A percentile compares a stretch with the other conserved stretches of the same genome.
phyloP scores from a whole-genome alignment of 2,113 vertebrate genomes.

The Spilogale gracilis region DNA sequence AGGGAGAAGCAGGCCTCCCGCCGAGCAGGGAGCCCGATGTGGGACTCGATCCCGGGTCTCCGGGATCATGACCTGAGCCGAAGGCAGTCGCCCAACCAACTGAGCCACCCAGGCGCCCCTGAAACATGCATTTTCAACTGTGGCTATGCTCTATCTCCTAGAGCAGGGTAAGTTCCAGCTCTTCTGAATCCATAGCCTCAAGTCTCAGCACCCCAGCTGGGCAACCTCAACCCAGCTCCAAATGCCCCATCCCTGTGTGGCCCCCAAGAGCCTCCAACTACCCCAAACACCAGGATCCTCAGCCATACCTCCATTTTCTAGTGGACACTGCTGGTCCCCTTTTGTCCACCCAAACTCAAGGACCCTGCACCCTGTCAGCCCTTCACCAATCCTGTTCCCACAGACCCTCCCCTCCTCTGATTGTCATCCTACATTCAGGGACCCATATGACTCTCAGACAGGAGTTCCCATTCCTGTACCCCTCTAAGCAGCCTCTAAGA shows the following conservation, averaged over 20 bases:
- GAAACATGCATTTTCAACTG: background rate
- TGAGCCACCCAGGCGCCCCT: no score
- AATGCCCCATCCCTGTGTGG: background rate
- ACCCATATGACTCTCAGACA: background rate
- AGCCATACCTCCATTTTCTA: background rate
- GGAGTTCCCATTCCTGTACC: background rate
- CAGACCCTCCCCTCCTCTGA: background rate
- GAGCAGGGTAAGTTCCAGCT: background rate
- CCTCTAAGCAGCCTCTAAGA: background rate
- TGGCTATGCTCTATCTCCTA: background rate
- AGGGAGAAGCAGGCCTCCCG: no score
- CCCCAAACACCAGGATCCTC: background rate
- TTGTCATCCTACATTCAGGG: constrained; percentile 9
- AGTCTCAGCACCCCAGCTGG: background rate
- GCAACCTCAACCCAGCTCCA: background rate
- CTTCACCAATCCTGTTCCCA: background rate
- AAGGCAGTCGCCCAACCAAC: no score
- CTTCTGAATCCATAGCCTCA: background rate
- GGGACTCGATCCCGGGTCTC: no score
- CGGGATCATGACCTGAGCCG: no score
- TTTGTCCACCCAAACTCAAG: background rate
- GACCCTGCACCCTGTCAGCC: background rate
- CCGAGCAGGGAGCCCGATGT: no score
- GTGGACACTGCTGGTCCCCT: background rate
- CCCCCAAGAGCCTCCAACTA: background rate